Conservation (phyloP, 2,888 invertebrate species). For the Apoda limacodes region DNA sequence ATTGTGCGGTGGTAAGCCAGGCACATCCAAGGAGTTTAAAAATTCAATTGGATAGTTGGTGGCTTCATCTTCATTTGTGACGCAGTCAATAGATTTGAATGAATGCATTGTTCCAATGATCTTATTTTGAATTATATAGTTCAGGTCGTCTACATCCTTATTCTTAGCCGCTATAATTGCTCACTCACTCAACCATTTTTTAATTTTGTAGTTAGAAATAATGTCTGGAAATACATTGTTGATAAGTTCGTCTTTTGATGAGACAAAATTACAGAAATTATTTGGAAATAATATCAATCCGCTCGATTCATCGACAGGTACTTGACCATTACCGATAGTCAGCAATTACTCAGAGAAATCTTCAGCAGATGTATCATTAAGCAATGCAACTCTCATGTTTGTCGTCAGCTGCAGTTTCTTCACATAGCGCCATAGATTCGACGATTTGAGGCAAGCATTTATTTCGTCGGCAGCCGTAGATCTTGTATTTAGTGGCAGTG, state of each 20-base stretch:
- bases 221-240: slow-evolving; percentile 18
- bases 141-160: slow-evolving; percentile 29
- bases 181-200: slow-evolving; percentile 22
- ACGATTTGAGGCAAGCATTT: slow-evolving; percentile 19
- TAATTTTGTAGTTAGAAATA: slow-evolving; percentile 23
- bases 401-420: slow-evolving; percentile 13
- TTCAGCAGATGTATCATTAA: slow-evolving; percentile 23
- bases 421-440: slow-evolving; percentile 10
- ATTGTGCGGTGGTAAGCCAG: slow-evolving; percentile 24
- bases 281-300: slow-evolving; percentile 30
- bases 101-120: too few relatives aligned
- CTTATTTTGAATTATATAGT: slow-evolving; percentile 26
- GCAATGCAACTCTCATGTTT: slow-evolving; percentile 15
- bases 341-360: slow-evolving; percentile 30
- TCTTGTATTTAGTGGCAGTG: slow-evolving; percentile 17
- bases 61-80: slow-evolving; percentile 23
- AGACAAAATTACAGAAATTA: slow-evolving; percentile 28
- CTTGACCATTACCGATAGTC: slow-evolving; percentile 29
- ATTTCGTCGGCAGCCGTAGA: slow-evolving; percentile 18
- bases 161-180: slow-evolving; percentile 32
- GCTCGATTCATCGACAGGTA: slow-evolving; percentile 26
- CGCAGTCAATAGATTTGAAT: slow-evolving; percentile 22
- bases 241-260: slow-evolving; percentile 20
- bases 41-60: slow-evolving; percentile 28
- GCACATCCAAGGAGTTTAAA: slow-evolving; percentile 28